Evolutionary conservation across 1,140 invertebrate species (phyloP).

Genomic region (Cydia splendana): DNA sequence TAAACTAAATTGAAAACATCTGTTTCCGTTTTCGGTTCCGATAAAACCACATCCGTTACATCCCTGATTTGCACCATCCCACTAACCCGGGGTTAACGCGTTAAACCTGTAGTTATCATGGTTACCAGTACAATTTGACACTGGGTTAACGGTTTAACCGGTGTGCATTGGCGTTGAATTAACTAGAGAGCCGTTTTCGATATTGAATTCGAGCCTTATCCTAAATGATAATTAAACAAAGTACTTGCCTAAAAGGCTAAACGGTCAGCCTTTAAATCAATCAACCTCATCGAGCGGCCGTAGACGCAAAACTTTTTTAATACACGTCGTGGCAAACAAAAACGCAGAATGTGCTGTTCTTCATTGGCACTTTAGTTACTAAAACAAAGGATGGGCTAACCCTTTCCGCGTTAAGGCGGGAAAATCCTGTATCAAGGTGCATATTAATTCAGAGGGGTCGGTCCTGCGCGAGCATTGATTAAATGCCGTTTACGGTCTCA

Average conservation of each 20-base stretch:
- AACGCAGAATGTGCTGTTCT: not conserved
- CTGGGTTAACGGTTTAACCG: no score
- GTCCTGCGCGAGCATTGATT: not conserved
- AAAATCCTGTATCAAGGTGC: constrained; percentile 20
- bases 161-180: no score
- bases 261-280: not conserved
- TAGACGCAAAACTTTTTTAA: constrained; percentile 18
- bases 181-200: not conserved
- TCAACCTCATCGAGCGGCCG: constrained; percentile 18
- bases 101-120: no score
- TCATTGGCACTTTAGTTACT: not conserved
- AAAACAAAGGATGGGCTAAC: constrained; percentile 6
- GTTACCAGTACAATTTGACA: no score
- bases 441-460: constrained; percentile 19
- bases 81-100: no score
- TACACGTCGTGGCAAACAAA: constrained; percentile 24
- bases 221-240: not conserved
- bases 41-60: no score
- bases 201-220: not conserved
- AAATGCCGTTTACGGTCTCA: constrained; percentile 14
- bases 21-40: no score
- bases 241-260: constrained; percentile 2
- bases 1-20: no score
- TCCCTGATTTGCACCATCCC: no score
- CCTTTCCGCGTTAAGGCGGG: constrained; percentile 24